phyloP scores from a whole-genome alignment of 2,888 invertebrate species.

The Bombyx huttoni region DNA sequence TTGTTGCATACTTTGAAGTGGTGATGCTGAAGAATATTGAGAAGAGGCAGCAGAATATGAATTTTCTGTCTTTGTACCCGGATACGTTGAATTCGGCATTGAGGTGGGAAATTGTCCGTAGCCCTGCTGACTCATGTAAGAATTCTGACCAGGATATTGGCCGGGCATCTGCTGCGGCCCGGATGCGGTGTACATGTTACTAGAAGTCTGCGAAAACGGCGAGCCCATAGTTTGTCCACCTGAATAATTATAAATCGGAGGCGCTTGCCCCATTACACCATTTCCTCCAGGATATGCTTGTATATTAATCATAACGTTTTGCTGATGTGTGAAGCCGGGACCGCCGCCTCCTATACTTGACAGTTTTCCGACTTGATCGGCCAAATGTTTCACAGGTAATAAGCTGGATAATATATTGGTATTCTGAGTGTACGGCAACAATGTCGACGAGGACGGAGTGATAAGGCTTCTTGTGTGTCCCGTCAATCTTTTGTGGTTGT shows the following conservation, averaged over 20 bases:
- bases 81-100: conserved; percentile 43
- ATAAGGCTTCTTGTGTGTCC: conserved; percentile 68
- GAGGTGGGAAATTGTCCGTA: conserved; percentile 44
- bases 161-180: conserved; percentile 39
- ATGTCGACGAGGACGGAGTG: conserved; percentile 28
- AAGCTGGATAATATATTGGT: conserved; percentile 49
- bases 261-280: conserved; percentile 50
- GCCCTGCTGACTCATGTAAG: conserved; percentile 35
- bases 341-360: conserved; percentile 36
- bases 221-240: conserved; percentile 53
- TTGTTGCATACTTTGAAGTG: conserved; percentile 61
- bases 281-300: conserved; percentile 74
- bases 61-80: conserved; percentile 30
- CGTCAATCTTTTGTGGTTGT: conserved; percentile 66
- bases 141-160: conserved; percentile 37
- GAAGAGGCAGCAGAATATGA: conserved; percentile 33
- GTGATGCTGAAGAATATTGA: conserved; percentile 42
- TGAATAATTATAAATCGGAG: conserved; percentile 56
- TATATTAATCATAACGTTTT: conserved; percentile 76
- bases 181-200: conserved; percentile 50
- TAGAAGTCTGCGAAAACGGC: conserved; percentile 30
- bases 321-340: conserved; percentile 70
- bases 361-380: conserved; percentile 62
- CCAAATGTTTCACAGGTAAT: conserved; percentile 58
- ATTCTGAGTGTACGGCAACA: conserved; percentile 47